Evolutionary conservation across 2,113 vertebrate genomes (phyloP).

Genomic region (Erpornis zantholeuca): DNA sequence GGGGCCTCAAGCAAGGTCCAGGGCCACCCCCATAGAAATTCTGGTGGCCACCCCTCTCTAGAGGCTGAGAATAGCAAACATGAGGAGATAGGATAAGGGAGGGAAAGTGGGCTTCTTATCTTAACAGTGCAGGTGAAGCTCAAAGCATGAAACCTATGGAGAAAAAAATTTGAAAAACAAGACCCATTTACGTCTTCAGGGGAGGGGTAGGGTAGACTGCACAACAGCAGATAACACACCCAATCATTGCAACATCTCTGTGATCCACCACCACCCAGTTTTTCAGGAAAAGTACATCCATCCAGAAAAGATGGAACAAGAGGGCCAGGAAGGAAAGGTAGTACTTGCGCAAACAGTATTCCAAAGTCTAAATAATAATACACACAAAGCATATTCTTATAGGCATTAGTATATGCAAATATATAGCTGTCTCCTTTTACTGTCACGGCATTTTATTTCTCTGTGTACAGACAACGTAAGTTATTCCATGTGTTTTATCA

Average conservation of each 20-base stretch:
- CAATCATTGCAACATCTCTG: neutral
- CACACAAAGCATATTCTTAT: neutral
- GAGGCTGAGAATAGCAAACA: neutral
- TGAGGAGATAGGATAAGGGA: neutral
- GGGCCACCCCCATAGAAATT: neutral
- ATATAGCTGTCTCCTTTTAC: neutral
- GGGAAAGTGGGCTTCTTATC: slow-evolving; percentile 27
- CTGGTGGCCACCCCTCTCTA: neutral
- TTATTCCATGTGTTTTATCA: neutral
- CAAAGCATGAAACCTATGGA: neutral
- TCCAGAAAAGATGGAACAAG: neutral
- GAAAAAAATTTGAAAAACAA: slow-evolving; percentile 37
- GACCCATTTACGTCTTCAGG: neutral
- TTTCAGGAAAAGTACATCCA: slow-evolving; percentile 25
- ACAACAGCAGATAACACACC: neutral
- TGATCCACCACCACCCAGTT: neutral
- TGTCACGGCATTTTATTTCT: neutral
- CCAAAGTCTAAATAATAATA: neutral
- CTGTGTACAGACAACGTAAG: neutral
- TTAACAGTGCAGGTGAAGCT: neutral
- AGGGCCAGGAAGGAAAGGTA: neutral
- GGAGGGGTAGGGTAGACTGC: slow-evolving; percentile 8
- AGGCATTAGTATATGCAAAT: neutral
- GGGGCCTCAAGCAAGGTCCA: neutral
- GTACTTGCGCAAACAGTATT: neutral